These are phyloP conservation scores for Drosophila jambulina DNA, from an alignment of 1,140 invertebrate genomes.

Conservation along the genomic window DNA sequence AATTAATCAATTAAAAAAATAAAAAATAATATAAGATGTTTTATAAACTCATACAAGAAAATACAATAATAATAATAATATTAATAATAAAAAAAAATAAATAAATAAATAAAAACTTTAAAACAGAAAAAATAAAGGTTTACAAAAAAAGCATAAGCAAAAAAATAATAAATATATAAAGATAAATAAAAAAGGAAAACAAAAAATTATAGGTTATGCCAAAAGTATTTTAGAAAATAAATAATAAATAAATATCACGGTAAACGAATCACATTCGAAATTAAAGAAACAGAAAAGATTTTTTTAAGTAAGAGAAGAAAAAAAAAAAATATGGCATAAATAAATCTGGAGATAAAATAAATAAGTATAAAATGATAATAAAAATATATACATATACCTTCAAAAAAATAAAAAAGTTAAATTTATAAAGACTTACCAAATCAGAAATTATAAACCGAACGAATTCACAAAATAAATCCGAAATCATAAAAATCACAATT, in stretches of 20 bases:
- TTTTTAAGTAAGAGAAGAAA: no score
- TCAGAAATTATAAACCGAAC: slow-evolving; percentile 9
- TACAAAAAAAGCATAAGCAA: no score
- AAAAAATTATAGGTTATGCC: no score
- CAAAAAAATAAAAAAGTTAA: slow-evolving; percentile 10
- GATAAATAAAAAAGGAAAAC: no score
- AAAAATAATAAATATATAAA: no score
- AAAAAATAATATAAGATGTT: not conserved
- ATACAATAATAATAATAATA: not conserved
- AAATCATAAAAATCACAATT: not conserved
- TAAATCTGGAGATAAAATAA: not conserved
- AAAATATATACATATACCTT: not conserved
- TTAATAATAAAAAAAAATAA: not conserved
- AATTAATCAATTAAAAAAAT: not conserved
- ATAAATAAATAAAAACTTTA: no score
- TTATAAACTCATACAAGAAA: not conserved
- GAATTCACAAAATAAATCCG: not conserved
- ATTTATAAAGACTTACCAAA: slow-evolving; percentile 33
- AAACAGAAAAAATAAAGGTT: no score
- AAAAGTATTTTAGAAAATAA: no score
- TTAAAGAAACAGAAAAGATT: no score
- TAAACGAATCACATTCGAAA: not conserved
- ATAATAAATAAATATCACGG: not conserved
- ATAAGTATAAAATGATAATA: not conserved
- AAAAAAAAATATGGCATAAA: not conserved